phyloP scores from a whole-genome alignment of 1,140 invertebrate species.

The Rhysida immarginata region DNA sequence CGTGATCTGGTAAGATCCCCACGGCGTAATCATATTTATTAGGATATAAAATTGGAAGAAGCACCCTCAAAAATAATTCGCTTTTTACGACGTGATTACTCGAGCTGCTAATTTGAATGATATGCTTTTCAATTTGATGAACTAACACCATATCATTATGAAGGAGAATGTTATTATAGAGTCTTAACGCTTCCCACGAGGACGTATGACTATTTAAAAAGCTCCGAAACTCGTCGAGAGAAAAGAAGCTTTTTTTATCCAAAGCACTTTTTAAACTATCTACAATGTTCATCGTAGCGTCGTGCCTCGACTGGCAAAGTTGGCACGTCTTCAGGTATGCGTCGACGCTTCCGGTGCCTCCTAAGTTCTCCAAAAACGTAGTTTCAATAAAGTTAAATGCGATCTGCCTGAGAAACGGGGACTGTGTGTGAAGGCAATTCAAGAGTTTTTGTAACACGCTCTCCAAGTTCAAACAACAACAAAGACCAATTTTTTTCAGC shows the following conservation, averaged over 20 bases:
- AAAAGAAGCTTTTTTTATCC: not conserved
- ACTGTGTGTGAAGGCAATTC: not conserved
- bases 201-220: not conserved
- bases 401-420: not conserved
- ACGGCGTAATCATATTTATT: too few relatives aligned
- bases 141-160: not conserved
- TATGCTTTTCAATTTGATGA: not conserved
- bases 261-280: not conserved
- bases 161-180: not conserved
- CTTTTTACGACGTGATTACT: not conserved
- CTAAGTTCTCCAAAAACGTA: not conserved
- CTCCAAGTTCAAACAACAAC: not conserved
- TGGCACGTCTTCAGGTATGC: not conserved
- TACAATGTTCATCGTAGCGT: not conserved
- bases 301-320: not conserved
- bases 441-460: not conserved
- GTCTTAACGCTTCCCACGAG: not conserved
- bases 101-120: not conserved
- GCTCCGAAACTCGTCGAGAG: not conserved
- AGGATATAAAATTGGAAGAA: not conserved
- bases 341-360: too few relatives aligned
- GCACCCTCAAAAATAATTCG: not conserved
- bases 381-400: constrained; percentile 1
- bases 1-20: not conserved
- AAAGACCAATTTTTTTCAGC: constrained; percentile 1